Percentiles rank a stretch among this genome's conserved stretches.
Evolutionary conservation across 1,140 invertebrate genomes (phyloP).

Genomic region (Orchesella cincta): DNA sequence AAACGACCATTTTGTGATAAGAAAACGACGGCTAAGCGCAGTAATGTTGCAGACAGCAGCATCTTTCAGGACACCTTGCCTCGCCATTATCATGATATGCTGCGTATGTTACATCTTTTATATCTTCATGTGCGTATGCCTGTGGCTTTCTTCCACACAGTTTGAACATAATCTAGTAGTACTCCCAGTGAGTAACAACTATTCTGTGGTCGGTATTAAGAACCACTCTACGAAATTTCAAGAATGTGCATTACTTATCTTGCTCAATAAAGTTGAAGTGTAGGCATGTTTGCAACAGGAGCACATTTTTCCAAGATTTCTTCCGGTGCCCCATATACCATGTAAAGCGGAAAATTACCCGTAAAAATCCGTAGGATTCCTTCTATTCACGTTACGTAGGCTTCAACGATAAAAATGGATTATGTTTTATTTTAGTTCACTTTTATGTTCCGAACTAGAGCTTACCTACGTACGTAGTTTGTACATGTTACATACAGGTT

Average conservation of each 20-base stretch:
- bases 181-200: neutral
- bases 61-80: neutral
- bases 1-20: conserved; percentile 14
- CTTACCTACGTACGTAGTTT: too few species aligned
- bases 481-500: too few species aligned
- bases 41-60: conserved; percentile 19
- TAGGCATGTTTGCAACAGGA: neutral
- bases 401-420: too few species aligned
- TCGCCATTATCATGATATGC: conserved; percentile 16
- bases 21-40: neutral
- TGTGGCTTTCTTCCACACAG: neutral
- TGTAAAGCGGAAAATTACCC: too few species aligned
- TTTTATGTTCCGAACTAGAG: too few species aligned
- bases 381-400: too few species aligned
- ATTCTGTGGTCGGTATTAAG: neutral
- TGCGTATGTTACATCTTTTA: conserved; percentile 28
- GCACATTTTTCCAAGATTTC: neutral
- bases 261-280: neutral
- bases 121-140: neutral
- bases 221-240: conserved; percentile 11
- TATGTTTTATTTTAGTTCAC: too few species aligned
- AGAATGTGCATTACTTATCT: conserved; percentile 7
- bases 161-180: neutral
- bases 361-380: too few species aligned
- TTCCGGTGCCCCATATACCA: too few species aligned